These are phyloP conservation scores for Tachuris rubrigastra DNA, from an alignment of 2,113 vertebrate species.

Conservation along the genomic window DNA sequence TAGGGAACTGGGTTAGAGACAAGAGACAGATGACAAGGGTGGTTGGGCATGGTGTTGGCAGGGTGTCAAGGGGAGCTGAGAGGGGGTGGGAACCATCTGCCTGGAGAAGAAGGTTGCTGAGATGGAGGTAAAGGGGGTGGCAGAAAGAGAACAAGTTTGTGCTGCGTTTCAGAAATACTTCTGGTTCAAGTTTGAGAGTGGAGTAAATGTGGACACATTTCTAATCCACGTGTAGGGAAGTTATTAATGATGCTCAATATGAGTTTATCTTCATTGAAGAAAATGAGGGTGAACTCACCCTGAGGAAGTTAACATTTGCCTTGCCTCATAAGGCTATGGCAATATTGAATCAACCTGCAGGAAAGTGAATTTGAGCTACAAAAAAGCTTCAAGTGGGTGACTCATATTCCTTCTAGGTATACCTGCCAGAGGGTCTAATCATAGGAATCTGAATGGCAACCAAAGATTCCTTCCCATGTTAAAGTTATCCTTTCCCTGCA, in stretches of 20 bases:
- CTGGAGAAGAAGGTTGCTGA: conserved; percentile 24
- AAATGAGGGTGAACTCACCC: background rate
- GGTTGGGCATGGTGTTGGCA: conserved; percentile 44
- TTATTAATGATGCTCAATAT: background rate
- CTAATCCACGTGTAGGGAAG: background rate
- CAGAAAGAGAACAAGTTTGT: conserved; percentile 15
- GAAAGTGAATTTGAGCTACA: background rate
- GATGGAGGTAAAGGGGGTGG: background rate
- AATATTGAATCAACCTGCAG: background rate
- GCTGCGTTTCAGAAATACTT: background rate
- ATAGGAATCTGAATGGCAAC: background rate
- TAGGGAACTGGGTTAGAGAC: conserved; percentile 41
- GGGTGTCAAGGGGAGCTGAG: conserved; percentile 34
- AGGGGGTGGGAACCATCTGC: conserved; percentile 56
- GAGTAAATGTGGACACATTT: background rate
- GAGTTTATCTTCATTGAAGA: background rate
- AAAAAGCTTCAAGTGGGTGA: background rate
- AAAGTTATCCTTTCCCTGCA: background rate
- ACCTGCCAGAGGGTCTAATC: background rate
- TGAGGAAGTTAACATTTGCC: background rate
- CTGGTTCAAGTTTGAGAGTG: background rate
- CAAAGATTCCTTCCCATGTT: background rate
- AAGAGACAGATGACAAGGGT: conserved; percentile 44
- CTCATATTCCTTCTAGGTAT: background rate
- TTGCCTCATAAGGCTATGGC: background rate